Evolutionary conservation across 2,888 invertebrate genomes (phyloP).

Genomic region (Pristionchus exspectatus): DNA sequence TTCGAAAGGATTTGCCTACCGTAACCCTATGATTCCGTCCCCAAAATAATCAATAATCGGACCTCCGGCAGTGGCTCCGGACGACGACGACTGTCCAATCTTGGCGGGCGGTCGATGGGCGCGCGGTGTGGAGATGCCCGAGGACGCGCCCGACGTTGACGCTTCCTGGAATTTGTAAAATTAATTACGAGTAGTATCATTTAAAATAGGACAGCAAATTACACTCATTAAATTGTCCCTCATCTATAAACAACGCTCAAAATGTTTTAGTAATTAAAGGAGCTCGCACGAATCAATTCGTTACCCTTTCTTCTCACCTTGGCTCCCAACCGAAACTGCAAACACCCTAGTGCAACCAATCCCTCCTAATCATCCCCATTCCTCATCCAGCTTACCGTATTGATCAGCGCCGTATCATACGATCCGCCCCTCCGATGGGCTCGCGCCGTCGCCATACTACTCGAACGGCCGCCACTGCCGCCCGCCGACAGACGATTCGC

Average conservation of each 20-base stretch:
- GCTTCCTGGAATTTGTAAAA: not conserved
- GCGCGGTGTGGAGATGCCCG: slow-evolving; percentile 16
- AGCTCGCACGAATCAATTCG: not conserved
- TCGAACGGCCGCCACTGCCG: not conserved
- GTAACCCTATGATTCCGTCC: not conserved
- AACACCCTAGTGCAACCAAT: not conserved
- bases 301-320: too few species aligned
- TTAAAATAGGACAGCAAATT: too few species aligned
- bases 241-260: too few species aligned
- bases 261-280: too few species aligned
- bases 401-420: slow-evolving; percentile 1
- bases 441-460: not conserved
- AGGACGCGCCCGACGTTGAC: not conserved
- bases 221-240: too few species aligned
- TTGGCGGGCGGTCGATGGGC: not conserved
- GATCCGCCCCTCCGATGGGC: slow-evolving; percentile 41
- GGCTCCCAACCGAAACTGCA: not conserved
- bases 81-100: slow-evolving; percentile 31
- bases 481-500: slow-evolving; percentile 23
- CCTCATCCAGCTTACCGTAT: not conserved
- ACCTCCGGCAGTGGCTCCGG: not conserved
- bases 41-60: not conserved
- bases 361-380: not conserved
- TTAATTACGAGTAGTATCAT: too few species aligned
- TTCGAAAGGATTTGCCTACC: too few species aligned